A percentile compares a stretch with the other conserved stretches of the same genome.
phyloP scores from a whole-genome alignment of 2,113 vertebrate species.

The Dendropsophus ebraccatus region DNA sequence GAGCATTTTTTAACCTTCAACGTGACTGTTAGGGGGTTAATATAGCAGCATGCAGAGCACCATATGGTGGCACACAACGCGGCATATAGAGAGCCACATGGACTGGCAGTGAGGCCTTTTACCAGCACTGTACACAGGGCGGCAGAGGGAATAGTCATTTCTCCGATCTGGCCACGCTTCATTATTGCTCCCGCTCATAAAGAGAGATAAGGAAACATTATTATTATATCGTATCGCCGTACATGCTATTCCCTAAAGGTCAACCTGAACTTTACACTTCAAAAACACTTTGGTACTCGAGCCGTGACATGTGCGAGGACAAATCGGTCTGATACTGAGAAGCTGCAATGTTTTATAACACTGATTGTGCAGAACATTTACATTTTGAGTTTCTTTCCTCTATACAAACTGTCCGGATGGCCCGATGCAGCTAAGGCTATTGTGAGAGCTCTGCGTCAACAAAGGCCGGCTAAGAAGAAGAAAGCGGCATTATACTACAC shows the following conservation, averaged over 20 bases:
- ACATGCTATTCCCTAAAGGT: not conserved
- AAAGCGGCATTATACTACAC: not conserved
- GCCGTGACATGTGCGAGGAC: not conserved
- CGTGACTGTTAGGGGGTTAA: too few relatives aligned
- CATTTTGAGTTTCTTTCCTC: not conserved
- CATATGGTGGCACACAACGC: too few relatives aligned
- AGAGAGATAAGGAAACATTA: not conserved
- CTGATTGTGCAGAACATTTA: not conserved
- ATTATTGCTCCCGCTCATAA: too few relatives aligned
- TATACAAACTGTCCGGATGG: slow-evolving; percentile 30
- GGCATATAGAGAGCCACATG: too few relatives aligned
- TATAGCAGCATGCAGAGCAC: too few relatives aligned
- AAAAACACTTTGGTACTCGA: not conserved
- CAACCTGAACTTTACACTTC: not conserved
- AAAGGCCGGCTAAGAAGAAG: not conserved
- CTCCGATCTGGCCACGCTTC: too few relatives aligned
- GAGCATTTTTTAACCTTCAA: too few relatives aligned
- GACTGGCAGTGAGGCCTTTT: not conserved
- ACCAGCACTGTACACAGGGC: not conserved
- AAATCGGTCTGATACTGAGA: not conserved
- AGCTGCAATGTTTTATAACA: not conserved
- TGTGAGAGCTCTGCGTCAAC: not conserved
- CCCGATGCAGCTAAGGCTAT: slow-evolving; percentile 17
- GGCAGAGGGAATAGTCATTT: too few relatives aligned
- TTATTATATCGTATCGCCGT: not conserved